Evolutionary conservation across 92 coral and sea anemone species (phyloP), one percentile per base, ranked within the genome.

Genomic region (Muricea muricata): DNA sequence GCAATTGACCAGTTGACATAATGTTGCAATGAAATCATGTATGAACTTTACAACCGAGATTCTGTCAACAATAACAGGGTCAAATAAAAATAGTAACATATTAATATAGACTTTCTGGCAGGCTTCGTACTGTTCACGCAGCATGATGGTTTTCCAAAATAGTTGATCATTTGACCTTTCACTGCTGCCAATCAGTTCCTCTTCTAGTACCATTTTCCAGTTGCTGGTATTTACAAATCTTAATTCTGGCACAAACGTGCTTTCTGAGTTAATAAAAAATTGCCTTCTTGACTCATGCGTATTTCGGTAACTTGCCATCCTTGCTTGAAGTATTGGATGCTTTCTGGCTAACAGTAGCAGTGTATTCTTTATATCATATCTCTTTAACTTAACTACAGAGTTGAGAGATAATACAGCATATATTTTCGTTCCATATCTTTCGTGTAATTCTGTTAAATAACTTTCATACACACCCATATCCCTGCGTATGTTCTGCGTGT

Each of bases 191-290:
- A 55, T 25, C 0, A 76, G 24, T 29, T 76, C 81, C 55, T 76
- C 81, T 28, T 76, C 81, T 31, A 76, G 60, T 7, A 76, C 25
- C 20, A 76, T 52, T 30, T 52, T 32, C 81, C 81, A 76, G 24
- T 55, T 47, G 26, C 66, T 76, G 29, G 81, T 76, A 37, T 76
- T 76, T 10, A 76, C 81, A 76, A 76, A 76, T 17, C 81, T 13
- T 50, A 76, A 24, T 29, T 76, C 81, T 50, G 81, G 81, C 7
- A 25, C 41, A 52, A 52, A 52, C 7, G 0, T 30, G 29, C 28
- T 28, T 6, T 48, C 81, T 30, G 25, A 15, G 6, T 5, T 29
- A 47, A 76, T 24, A 52, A 76, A 23, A 55, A 76, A 76, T 57
- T 55, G 67, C 30, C 52, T 52, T 31, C 3, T 34, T 32, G 30